Evolutionary conservation across 1,140 invertebrate genomes (phyloP), one percentile per base, ranked within the genome.

Genomic region (Belonocnema kinseyi): DNA sequence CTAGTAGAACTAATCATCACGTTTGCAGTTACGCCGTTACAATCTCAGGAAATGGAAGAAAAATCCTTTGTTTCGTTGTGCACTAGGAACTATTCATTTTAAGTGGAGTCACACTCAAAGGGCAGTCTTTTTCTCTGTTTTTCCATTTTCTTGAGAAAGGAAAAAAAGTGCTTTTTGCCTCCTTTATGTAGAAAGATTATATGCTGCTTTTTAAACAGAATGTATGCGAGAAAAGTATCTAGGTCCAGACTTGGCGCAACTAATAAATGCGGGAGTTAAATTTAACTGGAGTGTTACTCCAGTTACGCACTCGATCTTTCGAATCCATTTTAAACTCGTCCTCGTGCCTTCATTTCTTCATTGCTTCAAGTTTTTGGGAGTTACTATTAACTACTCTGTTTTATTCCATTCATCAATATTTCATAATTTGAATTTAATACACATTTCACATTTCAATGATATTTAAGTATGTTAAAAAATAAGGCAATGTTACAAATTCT

Each of bases 221-320:
- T 56, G 46, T 66, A 66, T 21, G 61, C 61, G 7, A 40, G 26
- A 46, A 66, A n/a, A 33, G 26, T 40, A 40, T 66, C 26, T 66
- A 66, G 61, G 61, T 66, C 61, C 61, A 26, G 26, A 26, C 14
- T 26, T 66, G 26, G 61, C 61, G 61, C 21, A 66, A 66, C 61
- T 66, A 66, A 66, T 66, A 66, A 66, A 40, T 66, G 61, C 61
- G n/a, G 40, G 61, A 66, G 61, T 66, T 66, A 66, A 66, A 66
- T 66, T 66, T 66, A 66, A 66, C 61, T 66, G 61, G 61, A 66
- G 33, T 66, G 61, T 66, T 66, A 66, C 58, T 33, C 58, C 61
- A 66, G 61, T 40, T 66, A 40, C 26, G 12, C 56, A 58, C 14
- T 66, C 26, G 53, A 40, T 33, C 40, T 66, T 16, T 66, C 40